Percentiles rank a stretch among this genome's conserved stretches.
Evolutionary conservation across 2,797 vertebrate genomes (phyloP).

Genomic region (Macroramphosus scolopax): DNA sequence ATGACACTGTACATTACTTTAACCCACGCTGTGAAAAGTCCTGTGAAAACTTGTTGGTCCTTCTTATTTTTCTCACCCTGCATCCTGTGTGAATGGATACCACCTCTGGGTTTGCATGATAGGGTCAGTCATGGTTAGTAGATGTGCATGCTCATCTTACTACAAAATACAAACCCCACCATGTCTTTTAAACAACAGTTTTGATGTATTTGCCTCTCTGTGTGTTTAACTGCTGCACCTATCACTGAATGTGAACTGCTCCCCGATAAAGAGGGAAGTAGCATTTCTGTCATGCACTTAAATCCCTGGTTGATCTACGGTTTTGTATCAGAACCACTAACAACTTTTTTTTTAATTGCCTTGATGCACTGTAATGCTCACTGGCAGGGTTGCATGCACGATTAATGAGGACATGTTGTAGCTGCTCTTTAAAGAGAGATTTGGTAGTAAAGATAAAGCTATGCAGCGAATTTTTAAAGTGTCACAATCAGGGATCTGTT

Average conservation of each 20-base stretch:
- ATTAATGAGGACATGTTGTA: no score
- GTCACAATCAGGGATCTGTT: conserved; percentile 2
- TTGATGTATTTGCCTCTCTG: neutral
- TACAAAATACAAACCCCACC: conserved; percentile 3
- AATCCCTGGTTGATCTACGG: conserved; percentile 1
- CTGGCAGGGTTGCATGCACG: no score
- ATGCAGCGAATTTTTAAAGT: conserved; percentile 30
- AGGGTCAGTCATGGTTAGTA: conserved; percentile 22
- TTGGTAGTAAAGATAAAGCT: conserved; percentile 9
- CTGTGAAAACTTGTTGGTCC: conserved; percentile 40
- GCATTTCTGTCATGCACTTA: conserved; percentile 23
- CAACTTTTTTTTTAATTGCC: conserved; percentile 14
- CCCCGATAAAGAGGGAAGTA: neutral
- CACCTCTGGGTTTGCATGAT: conserved; percentile 58
- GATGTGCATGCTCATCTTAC: conserved; percentile 50
- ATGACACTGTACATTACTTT: conserved; percentile 25
- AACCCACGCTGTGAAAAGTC: conserved; percentile 33
- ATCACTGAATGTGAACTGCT: conserved; percentile 2
- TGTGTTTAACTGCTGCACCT: conserved; percentile 11
- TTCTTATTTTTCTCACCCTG: conserved; percentile 2
- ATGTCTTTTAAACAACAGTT: neutral
- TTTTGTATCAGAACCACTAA: conserved; percentile 30
- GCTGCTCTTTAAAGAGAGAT: conserved; percentile 18
- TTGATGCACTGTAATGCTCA: conserved; percentile 25
- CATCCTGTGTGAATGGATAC: conserved; percentile 58